phyloP scores from a whole-genome alignment of 1,140 invertebrate species.

The Amyelois transitella region DNA sequence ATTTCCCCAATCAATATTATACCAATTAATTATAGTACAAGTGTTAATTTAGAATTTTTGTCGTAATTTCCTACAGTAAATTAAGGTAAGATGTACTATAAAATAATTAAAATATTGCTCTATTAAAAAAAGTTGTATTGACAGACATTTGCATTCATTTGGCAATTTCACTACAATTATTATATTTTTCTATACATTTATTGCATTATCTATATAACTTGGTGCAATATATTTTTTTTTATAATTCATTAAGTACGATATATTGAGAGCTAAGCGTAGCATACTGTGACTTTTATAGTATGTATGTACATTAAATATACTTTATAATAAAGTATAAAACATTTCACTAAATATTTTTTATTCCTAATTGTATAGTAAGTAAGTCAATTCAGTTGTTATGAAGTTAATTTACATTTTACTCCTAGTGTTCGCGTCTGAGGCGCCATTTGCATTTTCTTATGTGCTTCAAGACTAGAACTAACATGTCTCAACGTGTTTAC shows the following conservation, averaged over 20 bases:
- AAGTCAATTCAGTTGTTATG: slow-evolving; percentile 30
- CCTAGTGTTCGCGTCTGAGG: neutral
- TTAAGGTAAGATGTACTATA: no score
- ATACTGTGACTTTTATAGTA: slow-evolving; percentile 31
- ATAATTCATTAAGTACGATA: slow-evolving; percentile 25
- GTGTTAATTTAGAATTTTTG: no score
- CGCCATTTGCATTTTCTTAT: neutral
- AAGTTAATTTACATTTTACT: neutral
- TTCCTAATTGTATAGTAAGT: slow-evolving; percentile 37
- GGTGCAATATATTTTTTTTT: slow-evolving; percentile 26
- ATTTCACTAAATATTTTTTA: slow-evolving; percentile 54
- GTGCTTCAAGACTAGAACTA: slow-evolving; percentile 16
- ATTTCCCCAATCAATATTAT: no score
- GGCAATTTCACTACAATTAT: slow-evolving; percentile 34
- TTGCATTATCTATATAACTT: slow-evolving; percentile 29
- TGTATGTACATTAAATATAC: slow-evolving; percentile 36
- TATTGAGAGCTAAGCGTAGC: slow-evolving; percentile 45
- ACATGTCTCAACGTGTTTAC: neutral
- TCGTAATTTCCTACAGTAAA: no score
- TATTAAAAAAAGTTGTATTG: neutral
- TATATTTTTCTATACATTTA: slow-evolving; percentile 32
- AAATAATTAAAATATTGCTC: no score
- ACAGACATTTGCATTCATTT: slow-evolving; percentile 27
- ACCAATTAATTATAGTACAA: no score
- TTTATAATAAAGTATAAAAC: slow-evolving; percentile 51